Base-by-base conservation (phyloP, 2,888 invertebrate genomes). In the Chrysolina americana region DNA sequence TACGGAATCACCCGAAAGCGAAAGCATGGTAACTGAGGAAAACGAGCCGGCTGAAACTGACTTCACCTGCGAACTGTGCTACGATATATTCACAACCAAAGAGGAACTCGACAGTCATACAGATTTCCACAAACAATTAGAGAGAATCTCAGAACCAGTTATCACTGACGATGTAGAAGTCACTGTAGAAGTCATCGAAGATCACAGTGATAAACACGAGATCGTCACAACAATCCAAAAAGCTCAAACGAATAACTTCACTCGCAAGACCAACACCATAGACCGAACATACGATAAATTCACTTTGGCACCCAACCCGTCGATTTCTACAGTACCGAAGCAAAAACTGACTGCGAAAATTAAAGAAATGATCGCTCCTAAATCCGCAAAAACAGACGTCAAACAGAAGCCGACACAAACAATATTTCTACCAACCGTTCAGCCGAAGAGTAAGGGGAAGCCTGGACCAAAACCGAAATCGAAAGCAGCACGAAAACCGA, bases 11-110 rank as follows among this genome's bases (percentile, higher is more conserved):
- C 13, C 64, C 1, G 47, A 56, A 8, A 21, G 13, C 1, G 28
- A 41, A 21, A 21, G 13, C 9, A 21, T 19, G 21, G 11, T 21
- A 11, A 36, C 28, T 6, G 28, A 59, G 28, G 28, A 11, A 6
- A 36, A 8, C n/a, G 59, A 59, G 36, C 59, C 50, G 10, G 44
- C 15, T n/a, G 77, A 76, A 63, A 66, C n/a, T 11, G 23, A 68
- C 87, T 66, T 89, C 88, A 78, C 78, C 21, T 83, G 83, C 50
- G 80, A 82, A n/a, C 72, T 81, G 6, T 85, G 85, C 70, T 84
- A 83, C 28, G 83, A 84, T 56, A 78, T 80, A 48, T 85, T 84
- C 71, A 73, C 77, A 17, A 72, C 80, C 6, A 74, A 80, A 70
- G 80, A 81, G 47, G 80, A 82, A 41, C 65, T 85, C 28, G 72